A percentile compares a stretch with the other conserved stretches of the same genome.
phyloP scores from a whole-genome alignment of 2,888 invertebrate species.

The Cheilosia pagana region DNA sequence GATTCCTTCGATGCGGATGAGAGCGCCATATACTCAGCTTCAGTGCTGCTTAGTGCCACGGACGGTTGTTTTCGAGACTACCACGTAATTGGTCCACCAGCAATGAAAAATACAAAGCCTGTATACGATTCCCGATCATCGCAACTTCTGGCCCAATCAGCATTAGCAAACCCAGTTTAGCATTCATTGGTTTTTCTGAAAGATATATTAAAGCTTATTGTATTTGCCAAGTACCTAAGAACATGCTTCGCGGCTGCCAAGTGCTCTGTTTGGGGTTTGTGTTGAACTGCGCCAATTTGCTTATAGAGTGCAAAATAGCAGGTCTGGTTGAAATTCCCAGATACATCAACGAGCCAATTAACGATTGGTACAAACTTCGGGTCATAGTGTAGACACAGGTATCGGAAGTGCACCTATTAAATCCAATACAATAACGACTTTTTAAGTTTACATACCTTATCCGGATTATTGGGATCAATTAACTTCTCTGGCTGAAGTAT shows the following conservation, averaged over 20 bases:
- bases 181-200: background rate
- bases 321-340: constrained; percentile 34
- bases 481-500: constrained; percentile 39
- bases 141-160: constrained; percentile 64
- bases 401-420: too few relatives aligned
- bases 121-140: constrained; percentile 61
- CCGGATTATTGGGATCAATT: constrained; percentile 13
- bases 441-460: constrained; percentile 28
- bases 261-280: constrained; percentile 4
- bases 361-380: background rate
- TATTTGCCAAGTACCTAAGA: background rate
- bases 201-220: background rate
- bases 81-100: constrained; percentile 47
- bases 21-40: constrained; percentile 53
- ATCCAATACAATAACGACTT: constrained; percentile 38
- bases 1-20: constrained; percentile 55
- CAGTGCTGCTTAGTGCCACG: constrained; percentile 47
- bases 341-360: too few relatives aligned
- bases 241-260: background rate
- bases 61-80: constrained; percentile 43
- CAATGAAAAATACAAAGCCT: constrained; percentile 53
- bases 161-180: constrained; percentile 52
- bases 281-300: constrained; percentile 44
- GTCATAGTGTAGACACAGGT: too few relatives aligned
- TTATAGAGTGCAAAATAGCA: constrained; percentile 46